Base-by-base conservation (phyloP, 2,888 invertebrate species). In the Mesorhabditis sp. region DNA sequence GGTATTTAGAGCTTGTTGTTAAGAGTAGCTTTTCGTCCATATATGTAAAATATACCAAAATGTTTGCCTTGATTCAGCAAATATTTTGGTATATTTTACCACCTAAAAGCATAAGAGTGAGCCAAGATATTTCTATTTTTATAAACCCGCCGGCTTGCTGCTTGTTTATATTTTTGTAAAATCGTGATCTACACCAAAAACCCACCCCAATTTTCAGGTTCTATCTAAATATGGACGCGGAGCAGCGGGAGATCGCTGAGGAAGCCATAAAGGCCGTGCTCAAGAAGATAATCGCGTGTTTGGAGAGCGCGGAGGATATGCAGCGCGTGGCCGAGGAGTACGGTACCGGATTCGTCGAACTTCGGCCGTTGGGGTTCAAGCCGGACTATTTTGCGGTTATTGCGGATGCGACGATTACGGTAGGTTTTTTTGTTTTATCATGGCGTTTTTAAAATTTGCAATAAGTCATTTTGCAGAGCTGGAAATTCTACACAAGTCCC, bases 301-400 rank as follows among this genome's bases (percentile, higher is more conserved):
- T 82, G 43, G 81, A 82, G 67, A 77, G 75, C 67, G 69, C 76
- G 6, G 82, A 82, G 41, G 82, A 81, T 75, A 76, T 80, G n/a
- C 78, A 81, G 69, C 63, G 74, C 44, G 44, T 80, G 13, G 69
- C 74, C 10, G 74, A 74, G 64, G 74, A 78, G 43, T 80, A 78
- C 61, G 80, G 80, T n/a, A 68, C 70, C 13, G 69, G 68, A 50
- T 71, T 74, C 62, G 81, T 73, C 15, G 73, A 68, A 43, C 68
- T 74, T 13, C 72, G 80, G 13, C 45, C 67, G 5, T 70, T 66
- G 13, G 79, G 76, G n/a, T 80, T 80, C 72, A 68, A 70, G 44
- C 72, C 79, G n/a, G 80, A 80, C 67, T 75, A 75, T 45, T 80
- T 81, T 63, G 75, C 73, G 6, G 62, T 66, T 4, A 28, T 78